Evolutionary conservation across 2,888 invertebrate genomes (phyloP), one percentile per base, ranked within the genome.

Genomic region (Cremastinae sp.): DNA sequence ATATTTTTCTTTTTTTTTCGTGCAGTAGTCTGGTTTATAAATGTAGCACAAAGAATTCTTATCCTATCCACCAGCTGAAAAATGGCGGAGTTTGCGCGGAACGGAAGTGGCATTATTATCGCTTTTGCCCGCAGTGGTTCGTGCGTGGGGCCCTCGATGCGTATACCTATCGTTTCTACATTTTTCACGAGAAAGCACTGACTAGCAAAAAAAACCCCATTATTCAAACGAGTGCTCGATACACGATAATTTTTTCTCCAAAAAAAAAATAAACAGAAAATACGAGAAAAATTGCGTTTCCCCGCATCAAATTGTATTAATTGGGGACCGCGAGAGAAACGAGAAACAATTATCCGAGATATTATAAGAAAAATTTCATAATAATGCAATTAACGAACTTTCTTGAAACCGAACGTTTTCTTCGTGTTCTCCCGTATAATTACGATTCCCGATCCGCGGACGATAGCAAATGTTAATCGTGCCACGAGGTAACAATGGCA

Each of bases 61-160:
- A 41, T 70, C 14, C 28, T 14, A 53, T n/a, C 45, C 22, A 65
- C 58, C 64, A 59, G 62, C 47, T 61, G 45, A 70, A 73, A 72
- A 70, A 54, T 47, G 45, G 65, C 53, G 36, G 64, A 58, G 64
- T 28, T 59, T 64, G 69, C 45, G 10, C 54, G 47, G 49, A 77
- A 82, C 84, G 84, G 84, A 84, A 84, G 76, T 73, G 73, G 74
- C 78, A 75, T 80, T 78, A 78, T 84, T 84, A 84, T 84, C 84
- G 79, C 70, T 68, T 64, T 54, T 47, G 41, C 20, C 61, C 41
- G 66, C n/a, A n/a, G 74, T 56, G 61, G 69, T 76, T 76, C 81
- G 79, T 75, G 65, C 80, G 14, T 43, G 49, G 54, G 22, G 47
- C 54, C 54, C 65, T 49, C 62, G n/a, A 56, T 64, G 54, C 54